These are phyloP conservation scores for Urocolius indicus DNA, from an alignment of 2,113 vertebrate species.

Conservation along the genomic window DNA sequence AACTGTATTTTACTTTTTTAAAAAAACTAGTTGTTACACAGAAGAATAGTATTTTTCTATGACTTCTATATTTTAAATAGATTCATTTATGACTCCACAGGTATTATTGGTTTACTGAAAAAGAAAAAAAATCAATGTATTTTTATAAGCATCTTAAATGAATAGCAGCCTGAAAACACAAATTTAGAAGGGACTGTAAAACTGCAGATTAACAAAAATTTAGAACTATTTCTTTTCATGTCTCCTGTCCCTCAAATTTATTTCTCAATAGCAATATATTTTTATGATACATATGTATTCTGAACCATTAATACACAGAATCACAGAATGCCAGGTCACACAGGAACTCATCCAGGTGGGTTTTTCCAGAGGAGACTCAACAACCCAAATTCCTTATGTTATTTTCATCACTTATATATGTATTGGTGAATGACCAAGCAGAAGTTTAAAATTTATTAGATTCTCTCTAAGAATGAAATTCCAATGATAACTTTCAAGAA, in stretches of 20 bases:
- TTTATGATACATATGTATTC: neutral
- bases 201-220: neutral
- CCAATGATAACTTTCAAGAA: neutral
- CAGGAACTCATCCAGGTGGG: no score
- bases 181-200: neutral
- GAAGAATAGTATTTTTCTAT: neutral
- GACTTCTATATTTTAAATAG: neutral
- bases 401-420: neutral
- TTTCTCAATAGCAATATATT: neutral
- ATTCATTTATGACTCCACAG: neutral
- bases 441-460: no score
- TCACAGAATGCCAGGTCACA: no score
- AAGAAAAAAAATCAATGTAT: accelerated
- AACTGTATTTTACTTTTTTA: neutral
- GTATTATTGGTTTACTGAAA: neutral
- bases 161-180: neutral
- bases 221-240: neutral
- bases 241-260: neutral
- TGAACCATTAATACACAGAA: neutral
- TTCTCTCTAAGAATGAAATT: neutral
- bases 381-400: neutral
- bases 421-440: neutral
- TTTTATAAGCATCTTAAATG: neutral
- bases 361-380: no score
- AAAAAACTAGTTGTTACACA: neutral